Evolutionary conservation across 2,113 vertebrate genomes (phyloP), one percentile per base, ranked within the genome.

Genomic region (Uropsilus gracilis): DNA sequence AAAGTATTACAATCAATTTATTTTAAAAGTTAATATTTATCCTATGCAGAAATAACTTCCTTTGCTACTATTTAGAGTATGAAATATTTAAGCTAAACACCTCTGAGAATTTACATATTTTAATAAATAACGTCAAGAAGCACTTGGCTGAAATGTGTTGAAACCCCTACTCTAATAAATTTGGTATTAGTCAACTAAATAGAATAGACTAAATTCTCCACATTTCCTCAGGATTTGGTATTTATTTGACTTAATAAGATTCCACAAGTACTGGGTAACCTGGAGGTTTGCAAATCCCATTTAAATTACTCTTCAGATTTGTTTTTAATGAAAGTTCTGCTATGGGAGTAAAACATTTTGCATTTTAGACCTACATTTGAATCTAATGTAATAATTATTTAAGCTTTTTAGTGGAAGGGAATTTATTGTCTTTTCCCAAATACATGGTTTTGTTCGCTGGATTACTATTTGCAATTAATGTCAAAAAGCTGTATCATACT

Each of bases 201-300:
- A 84, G 30, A 84, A 77, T 48, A 92, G 66, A 57, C 28, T 76
- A 68, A 72, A 94, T 94, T 95, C 63, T 88, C 89, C 89, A 91
- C 61, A 80, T 87, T 93, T 94, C 34, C 42, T 77, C 59, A 72
- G 53, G 61, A 91, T 57, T 94, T 96, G n/a, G 24, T 84, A 93
- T 97, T 93, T 94, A 63, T 95, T 95, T 71, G 22, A 94, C 50
- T 95, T 95, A 96, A 94, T 83, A 75, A 83, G 81, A 94, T 96
- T 96, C 94, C 80, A 77, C 66, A 37, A 83, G 39, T 53, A 86
- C 80, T 63, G 14, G 76, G 57, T 95, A 91, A 94, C 12, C 32
- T 72, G 9, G 39, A 91, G 64, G 6, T 76, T 94, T 89, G 16
- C 37, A 96, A 96, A 95, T 95, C 44, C 64, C 76, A 57, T 48